Conservation (phyloP, 2,797 vertebrate genomes). For the Coilia nasus region DNA sequence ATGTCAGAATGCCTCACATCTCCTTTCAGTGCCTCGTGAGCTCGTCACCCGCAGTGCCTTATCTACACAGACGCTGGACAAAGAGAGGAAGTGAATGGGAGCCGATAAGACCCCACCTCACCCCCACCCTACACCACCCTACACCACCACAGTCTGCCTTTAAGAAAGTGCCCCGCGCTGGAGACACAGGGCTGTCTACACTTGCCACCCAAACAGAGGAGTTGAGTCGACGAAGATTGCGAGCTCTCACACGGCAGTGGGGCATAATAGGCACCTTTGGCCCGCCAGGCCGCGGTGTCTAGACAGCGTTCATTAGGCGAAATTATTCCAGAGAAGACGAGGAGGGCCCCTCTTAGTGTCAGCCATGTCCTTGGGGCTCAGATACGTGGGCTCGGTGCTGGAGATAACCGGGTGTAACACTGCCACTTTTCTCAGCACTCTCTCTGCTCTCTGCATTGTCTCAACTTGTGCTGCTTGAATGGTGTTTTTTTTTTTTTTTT, state of each 20-base stretch:
- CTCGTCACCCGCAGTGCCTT: no score
- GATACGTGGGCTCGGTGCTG: neutral
- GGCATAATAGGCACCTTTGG: constrained; percentile 6
- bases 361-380: neutral
- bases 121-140: no score
- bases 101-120: no score
- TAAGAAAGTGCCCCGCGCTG: neutral
- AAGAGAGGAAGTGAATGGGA: no score
- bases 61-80: no score
- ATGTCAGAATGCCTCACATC: no score
- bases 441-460: neutral
- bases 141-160: neutral
- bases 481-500: neutral
- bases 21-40: no score
- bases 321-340: neutral
- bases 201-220: neutral
- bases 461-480: neutral
- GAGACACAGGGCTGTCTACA: neutral
- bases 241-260: neutral
- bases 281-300: neutral
- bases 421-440: neutral
- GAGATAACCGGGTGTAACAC: neutral
- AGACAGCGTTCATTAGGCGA: constrained; percentile 6
- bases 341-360: neutral
- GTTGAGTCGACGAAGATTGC: neutral